phyloP scores from a whole-genome alignment of 1,140 invertebrate genomes.

The Drosophila setifemur region DNA sequence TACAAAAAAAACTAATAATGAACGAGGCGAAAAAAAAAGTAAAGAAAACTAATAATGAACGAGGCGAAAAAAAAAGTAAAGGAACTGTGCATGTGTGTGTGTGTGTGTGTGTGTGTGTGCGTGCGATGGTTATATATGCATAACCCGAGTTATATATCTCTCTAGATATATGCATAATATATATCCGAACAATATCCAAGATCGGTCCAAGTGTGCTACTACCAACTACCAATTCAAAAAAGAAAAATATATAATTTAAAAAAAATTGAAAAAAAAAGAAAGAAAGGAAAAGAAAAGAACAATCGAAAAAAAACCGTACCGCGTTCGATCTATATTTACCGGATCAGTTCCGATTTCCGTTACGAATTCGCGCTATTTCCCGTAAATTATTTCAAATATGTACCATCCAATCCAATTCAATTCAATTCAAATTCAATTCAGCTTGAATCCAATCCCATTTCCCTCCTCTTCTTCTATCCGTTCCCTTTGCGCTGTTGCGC shows the following conservation, averaged over 20 bases:
- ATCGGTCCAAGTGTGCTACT: conserved; percentile 13
- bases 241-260: too few species aligned
- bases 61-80: conserved; percentile 32
- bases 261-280: background rate
- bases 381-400: conserved; percentile 72
- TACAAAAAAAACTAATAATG: conserved; percentile 18
- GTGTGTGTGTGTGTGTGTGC: conserved; percentile 53
- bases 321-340: conserved; percentile 43
- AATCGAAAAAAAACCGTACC: background rate
- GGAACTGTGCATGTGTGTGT: conserved; percentile 48
- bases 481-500: conserved; percentile 7
- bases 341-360: conserved; percentile 39
- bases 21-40: conserved; percentile 24
- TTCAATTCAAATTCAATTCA: conserved; percentile 24
- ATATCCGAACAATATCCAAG: conserved; percentile 23
- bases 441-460: conserved; percentile 10
- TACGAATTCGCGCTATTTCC: conserved; percentile 33
- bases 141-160: conserved; percentile 24
- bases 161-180: conserved; percentile 4
- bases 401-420: conserved; percentile 10
- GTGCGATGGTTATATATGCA: conserved; percentile 51
- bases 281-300: background rate
- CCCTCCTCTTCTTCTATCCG: background rate
- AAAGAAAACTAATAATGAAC: conserved; percentile 18
- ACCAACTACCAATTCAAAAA: too few species aligned